A percentile compares a stretch with the other conserved stretches of the same genome.
Evolutionary conservation across 2,888 invertebrate species (phyloP).

Genomic region (Mesorhabditis spiculigera): DNA sequence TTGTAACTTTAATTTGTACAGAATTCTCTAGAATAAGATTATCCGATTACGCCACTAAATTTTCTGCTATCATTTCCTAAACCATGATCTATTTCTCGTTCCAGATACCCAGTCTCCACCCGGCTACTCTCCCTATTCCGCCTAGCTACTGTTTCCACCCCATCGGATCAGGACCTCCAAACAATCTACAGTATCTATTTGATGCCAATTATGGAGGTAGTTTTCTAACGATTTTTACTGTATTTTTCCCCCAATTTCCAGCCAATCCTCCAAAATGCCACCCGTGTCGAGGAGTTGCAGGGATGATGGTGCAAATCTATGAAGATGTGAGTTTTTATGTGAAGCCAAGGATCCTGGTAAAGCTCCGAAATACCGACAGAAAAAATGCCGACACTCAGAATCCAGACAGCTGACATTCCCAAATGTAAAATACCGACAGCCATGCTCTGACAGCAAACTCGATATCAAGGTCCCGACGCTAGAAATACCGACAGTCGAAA

Average conservation of each 20-base stretch:
- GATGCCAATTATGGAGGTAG: conserved; percentile 64
- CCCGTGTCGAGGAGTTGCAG: conserved; percentile 62
- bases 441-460: too few species aligned
- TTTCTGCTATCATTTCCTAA: not conserved
- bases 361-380: not conserved
- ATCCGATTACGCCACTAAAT: too few species aligned
- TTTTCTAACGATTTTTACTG: too few species aligned
- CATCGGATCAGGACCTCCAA: conserved; percentile 72
- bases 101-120: conserved; percentile 52
- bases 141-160: conserved; percentile 69
- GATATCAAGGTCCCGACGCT: too few species aligned
- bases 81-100: conserved; percentile 7
- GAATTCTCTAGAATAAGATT: too few species aligned
- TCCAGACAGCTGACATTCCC: too few species aligned
- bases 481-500: too few species aligned
- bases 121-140: conserved; percentile 65
- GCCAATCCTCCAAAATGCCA: conserved; percentile 21
- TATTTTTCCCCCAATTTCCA: too few species aligned
- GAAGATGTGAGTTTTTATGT: conserved; percentile 15
- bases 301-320: conserved; percentile 66
- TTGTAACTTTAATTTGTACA: too few species aligned
- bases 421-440: not conserved
- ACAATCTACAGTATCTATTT: conserved; percentile 70
- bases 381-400: too few species aligned
- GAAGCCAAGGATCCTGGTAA: not conserved